Evolutionary conservation across 2,113 vertebrate species (phyloP).

Genomic region (Tachuris rubrigastra): DNA sequence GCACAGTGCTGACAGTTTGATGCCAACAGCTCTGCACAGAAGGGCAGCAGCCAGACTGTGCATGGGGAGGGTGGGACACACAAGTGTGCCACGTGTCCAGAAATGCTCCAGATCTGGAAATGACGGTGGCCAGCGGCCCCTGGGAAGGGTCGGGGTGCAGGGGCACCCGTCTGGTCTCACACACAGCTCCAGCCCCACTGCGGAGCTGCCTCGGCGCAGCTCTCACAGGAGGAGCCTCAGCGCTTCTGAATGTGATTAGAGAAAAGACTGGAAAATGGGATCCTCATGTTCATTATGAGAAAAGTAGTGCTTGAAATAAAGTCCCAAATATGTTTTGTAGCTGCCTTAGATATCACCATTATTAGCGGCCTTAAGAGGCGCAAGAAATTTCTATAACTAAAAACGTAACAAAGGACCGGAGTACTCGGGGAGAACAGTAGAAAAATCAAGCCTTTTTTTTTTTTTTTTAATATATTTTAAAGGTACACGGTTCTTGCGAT

Average conservation of each 20-base stretch:
- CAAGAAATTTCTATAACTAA: conserved; percentile 68
- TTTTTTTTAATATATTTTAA: conserved; percentile 48
- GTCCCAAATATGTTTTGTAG: conserved; percentile 70
- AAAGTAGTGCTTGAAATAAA: conserved; percentile 71
- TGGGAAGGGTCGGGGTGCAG: rapidly evolving
- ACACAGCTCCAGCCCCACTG: neutral
- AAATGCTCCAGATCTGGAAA: rapidly evolving
- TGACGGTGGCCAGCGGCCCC: rapidly evolving
- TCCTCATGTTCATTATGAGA: conserved; percentile 69
- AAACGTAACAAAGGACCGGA: conserved; percentile 70
- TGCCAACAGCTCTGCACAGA: neutral
- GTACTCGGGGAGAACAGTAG: conserved; percentile 67
- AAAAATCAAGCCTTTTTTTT: conserved; percentile 52
- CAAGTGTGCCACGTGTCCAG: rapidly evolving
- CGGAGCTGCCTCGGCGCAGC: neutral
- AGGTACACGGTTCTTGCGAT: conserved; percentile 65
- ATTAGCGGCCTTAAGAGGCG: conserved; percentile 72
- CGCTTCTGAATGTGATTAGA: conserved; percentile 57
- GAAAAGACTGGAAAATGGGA: conserved; percentile 67
- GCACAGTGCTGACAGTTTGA: neutral
- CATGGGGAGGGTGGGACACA: rapidly evolving
- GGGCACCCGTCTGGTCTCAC: neutral
- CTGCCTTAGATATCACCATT: conserved; percentile 70
- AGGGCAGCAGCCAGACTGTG: neutral
- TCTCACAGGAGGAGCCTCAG: conserved; percentile 20